phyloP scores from a whole-genome alignment of 2,113 vertebrate genomes.

The Heloderma charlesbogerti region DNA sequence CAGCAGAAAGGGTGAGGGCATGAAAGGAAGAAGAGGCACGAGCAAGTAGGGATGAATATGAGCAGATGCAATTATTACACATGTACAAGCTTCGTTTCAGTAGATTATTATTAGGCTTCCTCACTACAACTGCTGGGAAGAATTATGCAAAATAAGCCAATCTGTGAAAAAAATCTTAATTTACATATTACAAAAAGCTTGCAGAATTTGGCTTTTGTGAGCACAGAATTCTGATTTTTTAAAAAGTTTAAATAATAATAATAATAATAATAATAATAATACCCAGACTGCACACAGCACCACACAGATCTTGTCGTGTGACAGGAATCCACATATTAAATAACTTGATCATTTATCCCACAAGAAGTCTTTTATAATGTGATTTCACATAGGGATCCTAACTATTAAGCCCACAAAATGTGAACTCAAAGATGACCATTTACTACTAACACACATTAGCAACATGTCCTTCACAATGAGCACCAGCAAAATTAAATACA shows the following conservation, averaged over 20 bases:
- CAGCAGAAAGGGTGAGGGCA: fast-evolving
- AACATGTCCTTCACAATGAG: background rate
- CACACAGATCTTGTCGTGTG: background rate
- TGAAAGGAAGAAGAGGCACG: background rate
- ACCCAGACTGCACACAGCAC: background rate
- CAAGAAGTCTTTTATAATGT: background rate
- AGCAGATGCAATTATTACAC: background rate
- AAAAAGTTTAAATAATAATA: background rate
- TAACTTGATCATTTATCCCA: background rate
- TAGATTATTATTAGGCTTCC: too few relatives aligned
- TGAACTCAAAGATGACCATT: background rate
- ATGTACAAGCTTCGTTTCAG: background rate
- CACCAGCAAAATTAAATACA: background rate
- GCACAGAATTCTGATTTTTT: background rate
- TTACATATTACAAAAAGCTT: background rate
- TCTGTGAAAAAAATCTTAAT: background rate
- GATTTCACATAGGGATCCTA: background rate
- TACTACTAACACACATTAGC: background rate
- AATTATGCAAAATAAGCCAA: background rate
- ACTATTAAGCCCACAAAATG: background rate
- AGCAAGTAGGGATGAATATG: background rate
- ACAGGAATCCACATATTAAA: background rate
- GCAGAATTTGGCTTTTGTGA: background rate
- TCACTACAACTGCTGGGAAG: too few relatives aligned
- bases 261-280: background rate